Conservation (phyloP, 2,113 vertebrate species). For the Otolemur garnettii region DNA sequence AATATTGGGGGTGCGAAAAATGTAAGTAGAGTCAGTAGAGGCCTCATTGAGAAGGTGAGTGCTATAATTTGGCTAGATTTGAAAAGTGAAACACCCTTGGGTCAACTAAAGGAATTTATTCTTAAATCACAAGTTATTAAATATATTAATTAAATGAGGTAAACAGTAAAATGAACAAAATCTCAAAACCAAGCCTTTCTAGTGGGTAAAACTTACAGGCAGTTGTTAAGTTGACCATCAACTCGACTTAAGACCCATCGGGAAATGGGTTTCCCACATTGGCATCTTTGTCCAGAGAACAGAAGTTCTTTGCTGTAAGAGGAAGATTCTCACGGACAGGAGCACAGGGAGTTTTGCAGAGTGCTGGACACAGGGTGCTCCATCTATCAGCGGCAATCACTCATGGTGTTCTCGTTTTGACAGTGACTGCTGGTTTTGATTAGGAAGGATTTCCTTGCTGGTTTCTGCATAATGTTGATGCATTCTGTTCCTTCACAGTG, state of each 20-base stretch:
- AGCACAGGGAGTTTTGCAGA: neutral
- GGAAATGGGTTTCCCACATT: neutral
- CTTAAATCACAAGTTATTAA: constrained; percentile 8
- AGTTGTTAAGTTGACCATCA: neutral
- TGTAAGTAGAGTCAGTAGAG: neutral
- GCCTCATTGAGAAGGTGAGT: neutral
- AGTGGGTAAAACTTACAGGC: neutral
- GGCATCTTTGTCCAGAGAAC: neutral
- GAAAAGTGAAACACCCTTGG: neutral
- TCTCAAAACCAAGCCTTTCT: neutral
- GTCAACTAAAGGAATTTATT: neutral
- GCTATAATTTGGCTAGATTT: neutral
- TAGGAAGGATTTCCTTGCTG: constrained; percentile 52
- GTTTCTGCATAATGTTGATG: neutral
- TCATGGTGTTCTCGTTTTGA: neutral
- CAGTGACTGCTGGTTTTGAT: neutral
- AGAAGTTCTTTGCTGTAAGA: neutral
- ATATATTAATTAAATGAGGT: neutral
- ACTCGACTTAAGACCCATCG: neutral
- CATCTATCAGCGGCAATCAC: neutral
- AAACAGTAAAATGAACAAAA: neutral
- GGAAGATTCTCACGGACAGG: neutral
- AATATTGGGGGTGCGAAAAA: neutral
- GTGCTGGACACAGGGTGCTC: fast-evolving
- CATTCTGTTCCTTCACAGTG: constrained; percentile 56